Evolutionary conservation across 1,140 invertebrate species (phyloP), one percentile per base, ranked within the genome.

Genomic region (Cephus cinctus): DNA sequence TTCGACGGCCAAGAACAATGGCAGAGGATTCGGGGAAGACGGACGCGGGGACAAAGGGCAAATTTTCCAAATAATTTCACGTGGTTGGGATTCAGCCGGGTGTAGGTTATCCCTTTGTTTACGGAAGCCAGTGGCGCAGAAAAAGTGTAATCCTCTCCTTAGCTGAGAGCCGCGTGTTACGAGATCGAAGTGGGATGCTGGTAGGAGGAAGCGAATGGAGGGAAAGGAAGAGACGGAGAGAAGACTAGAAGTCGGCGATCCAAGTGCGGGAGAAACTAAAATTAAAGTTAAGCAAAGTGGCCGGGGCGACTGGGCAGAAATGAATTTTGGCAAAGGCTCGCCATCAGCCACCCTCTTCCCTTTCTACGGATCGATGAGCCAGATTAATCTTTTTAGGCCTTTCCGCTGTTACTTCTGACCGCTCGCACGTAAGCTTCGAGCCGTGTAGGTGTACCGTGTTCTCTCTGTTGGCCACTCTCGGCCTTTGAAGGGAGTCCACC

Each of bases 21-120:
- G 15, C 8, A 21, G 3, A 11, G n/a, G 32, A n/a, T n/a, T 16
- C 23, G 36, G 31, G 52, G 34, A n/a, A n/a, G n/a, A n/a, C n/a
- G 6, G 25, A 45, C 32, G 27, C 41, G 42, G 14, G 34, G 43
- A 69, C 61, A 65, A 68, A 70, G 62, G 52, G 50, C 42, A 54
- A 51, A 61, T 62, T 64, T 67, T 64, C 67, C 63, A 59, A 68
- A 69, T 70, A 70, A 73, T 72, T 66, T 70, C 50, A 65, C 64
- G 32, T 52, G 27, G 40, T n/a, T 30, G 12, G 9, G 27, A 30
- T 12, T 30, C 27, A 12, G 9, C 27, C 14, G 14, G 34, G 2
- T 18, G 34, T 15, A 15, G 14, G 14, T 4, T 3, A 14, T 9
- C 49, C 43, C 48, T 19, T 30, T 47, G 50, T 49, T 21, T 35